Evolutionary conservation across 2,113 vertebrate genomes (phyloP).

Genomic region (Heterotilapia buettikoferi): DNA sequence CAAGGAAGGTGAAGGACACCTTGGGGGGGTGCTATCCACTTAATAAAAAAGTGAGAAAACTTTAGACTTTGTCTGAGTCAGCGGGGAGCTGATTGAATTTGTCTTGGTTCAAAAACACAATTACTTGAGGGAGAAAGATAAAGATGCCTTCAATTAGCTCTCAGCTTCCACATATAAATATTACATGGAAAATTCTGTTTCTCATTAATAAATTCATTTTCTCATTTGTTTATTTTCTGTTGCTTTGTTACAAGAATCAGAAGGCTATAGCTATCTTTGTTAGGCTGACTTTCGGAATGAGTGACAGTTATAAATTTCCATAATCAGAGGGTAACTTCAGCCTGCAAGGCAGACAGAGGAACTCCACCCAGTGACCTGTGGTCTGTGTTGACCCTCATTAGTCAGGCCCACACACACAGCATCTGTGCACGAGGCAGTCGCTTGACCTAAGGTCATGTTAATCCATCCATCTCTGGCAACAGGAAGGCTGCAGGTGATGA

Average conservation of each 20-base stretch:
- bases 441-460: constrained; percentile 14
- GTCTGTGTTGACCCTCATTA: constrained; percentile 62
- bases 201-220: constrained; percentile 19
- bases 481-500: neutral
- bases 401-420: constrained; percentile 63
- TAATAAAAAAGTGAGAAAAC: constrained; percentile 41
- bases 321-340: constrained; percentile 21
- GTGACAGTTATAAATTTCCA: neutral
- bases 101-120: constrained; percentile 50
- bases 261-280: neutral
- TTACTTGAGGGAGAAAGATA: constrained; percentile 47
- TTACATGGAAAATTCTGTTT: constrained; percentile 10
- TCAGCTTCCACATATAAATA: constrained; percentile 6
- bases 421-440: constrained; percentile 21
- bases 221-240: constrained; percentile 5
- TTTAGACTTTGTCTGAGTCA: constrained; percentile 7
- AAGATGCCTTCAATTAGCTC: constrained; percentile 33
- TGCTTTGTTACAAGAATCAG: neutral
- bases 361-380: constrained; percentile 30
- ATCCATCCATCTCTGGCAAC: constrained; percentile 39
- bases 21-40: constrained; percentile 17
- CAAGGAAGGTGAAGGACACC: constrained; percentile 47
- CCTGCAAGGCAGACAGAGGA: neutral
- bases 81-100: constrained; percentile 45
- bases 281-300: neutral